These are phyloP conservation scores for Ariopsis seemanni DNA, from an alignment of 2,113 vertebrate genomes.

Conservation along the genomic window DNA sequence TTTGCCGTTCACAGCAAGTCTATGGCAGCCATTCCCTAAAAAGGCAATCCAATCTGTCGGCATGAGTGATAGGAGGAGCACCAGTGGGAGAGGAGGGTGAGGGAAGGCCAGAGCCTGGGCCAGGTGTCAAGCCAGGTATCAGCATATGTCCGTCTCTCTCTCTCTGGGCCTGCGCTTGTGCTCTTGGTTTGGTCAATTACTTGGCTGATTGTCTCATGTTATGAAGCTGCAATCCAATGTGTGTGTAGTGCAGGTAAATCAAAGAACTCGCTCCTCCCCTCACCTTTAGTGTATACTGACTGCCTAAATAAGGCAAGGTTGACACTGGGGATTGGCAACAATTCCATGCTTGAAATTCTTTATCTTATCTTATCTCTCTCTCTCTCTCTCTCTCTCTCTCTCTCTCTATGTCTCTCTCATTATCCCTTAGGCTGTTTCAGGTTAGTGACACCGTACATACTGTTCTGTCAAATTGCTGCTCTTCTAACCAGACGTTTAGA, in stretches of 20 bases:
- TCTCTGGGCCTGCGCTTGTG: neutral
- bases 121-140: slow-evolving; percentile 52
- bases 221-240: slow-evolving; percentile 7
- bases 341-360: slow-evolving; percentile 29
- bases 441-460: neutral
- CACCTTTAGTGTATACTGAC: neutral
- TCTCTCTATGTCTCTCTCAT: neutral
- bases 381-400: neutral
- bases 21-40: slow-evolving; percentile 57
- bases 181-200: slow-evolving; percentile 23
- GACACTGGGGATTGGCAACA: slow-evolving; percentile 26
- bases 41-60: slow-evolving; percentile 54
- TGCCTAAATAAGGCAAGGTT: slow-evolving; percentile 57
- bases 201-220: neutral
- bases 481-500: neutral
- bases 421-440: neutral
- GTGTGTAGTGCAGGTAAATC: slow-evolving; percentile 52
- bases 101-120: slow-evolving; percentile 10
- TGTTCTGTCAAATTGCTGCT: neutral
- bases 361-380: neutral
- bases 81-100: slow-evolving; percentile 3
- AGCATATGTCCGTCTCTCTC: neutral
- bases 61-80: slow-evolving; percentile 43
- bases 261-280: slow-evolving; percentile 21
- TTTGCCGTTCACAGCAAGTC: slow-evolving; percentile 22